Evolutionary conservation across 1,140 invertebrate genomes (phyloP).

Genomic region (Drosophila bifasciata): DNA sequence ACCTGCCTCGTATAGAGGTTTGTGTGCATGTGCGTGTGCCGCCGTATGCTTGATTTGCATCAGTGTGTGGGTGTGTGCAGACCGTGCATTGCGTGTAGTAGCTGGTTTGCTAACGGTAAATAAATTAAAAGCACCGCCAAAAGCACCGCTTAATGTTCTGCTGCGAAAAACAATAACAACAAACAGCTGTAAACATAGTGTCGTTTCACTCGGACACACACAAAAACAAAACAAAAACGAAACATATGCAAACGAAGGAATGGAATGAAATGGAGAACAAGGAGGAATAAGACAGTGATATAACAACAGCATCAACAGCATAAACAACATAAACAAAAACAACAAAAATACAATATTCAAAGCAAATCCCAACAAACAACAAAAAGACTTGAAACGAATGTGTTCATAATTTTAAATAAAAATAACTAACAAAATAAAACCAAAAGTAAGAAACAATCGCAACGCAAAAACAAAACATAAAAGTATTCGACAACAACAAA

Average conservation of each 20-base stretch:
- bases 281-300: too few species aligned
- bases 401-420: constrained; percentile 77
- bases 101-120: constrained; percentile 37
- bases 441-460: constrained; percentile 20
- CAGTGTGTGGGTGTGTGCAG: constrained; percentile 1
- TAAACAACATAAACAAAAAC: too few species aligned
- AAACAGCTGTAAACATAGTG: constrained; percentile 9
- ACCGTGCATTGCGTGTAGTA: constrained; percentile 15
- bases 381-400: constrained; percentile 72
- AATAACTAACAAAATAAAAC: constrained; percentile 30
- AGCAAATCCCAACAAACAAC: constrained; percentile 43
- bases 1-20: background rate
- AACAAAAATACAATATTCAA: constrained; percentile 38
- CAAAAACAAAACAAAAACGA: background rate
- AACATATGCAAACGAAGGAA: constrained; percentile 19
- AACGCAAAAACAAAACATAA: constrained; percentile 29
- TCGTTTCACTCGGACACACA: constrained; percentile 10
- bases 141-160: too few species aligned
- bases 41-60: background rate
- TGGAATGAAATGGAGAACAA: too few species aligned
- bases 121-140: constrained; percentile 35
- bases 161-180: constrained; percentile 7
- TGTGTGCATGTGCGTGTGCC: background rate
- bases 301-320: constrained; percentile 2
- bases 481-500: constrained; percentile 41